These are phyloP conservation scores for Muscidifurax raptorellus DNA, from an alignment of 1,140 invertebrate species.

Conservation along the genomic window DNA sequence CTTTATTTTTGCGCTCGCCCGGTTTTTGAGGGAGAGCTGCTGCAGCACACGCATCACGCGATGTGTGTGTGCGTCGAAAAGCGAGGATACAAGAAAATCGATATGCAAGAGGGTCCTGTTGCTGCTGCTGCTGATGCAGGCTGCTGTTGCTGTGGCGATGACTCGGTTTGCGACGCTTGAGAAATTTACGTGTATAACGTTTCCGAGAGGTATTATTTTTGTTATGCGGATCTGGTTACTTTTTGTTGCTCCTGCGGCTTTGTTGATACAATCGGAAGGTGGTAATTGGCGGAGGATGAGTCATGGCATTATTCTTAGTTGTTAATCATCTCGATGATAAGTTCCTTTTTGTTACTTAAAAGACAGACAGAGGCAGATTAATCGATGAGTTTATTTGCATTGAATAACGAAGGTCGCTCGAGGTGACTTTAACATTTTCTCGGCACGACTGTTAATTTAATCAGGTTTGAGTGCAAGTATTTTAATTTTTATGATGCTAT, in stretches of 20 bases:
- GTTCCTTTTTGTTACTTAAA: neutral
- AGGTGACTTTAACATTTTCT: neutral
- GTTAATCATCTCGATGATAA: neutral
- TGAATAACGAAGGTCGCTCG: neutral
- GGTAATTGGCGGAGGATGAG: neutral
- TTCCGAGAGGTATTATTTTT: neutral
- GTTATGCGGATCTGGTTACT: neutral
- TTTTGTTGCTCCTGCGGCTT: too few species aligned
- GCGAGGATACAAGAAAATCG: neutral
- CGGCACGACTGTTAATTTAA: neutral
- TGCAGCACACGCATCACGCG: neutral
- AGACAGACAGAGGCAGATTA: neutral
- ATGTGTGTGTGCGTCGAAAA: neutral
- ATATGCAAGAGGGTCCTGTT: neutral
- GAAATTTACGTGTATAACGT: neutral
- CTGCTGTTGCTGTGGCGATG: neutral
- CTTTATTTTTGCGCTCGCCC: neutral
- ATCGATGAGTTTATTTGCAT: neutral
- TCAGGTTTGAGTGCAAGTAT: neutral
- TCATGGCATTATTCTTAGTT: neutral
- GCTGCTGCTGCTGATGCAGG: neutral
- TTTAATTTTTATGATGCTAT: neutral
- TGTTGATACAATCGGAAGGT: neutral
- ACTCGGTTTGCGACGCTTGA: neutral
- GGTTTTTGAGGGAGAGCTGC: neutral